Base-by-base conservation (phyloP, 2,888 invertebrate species). In the Archips xylosteana region DNA sequence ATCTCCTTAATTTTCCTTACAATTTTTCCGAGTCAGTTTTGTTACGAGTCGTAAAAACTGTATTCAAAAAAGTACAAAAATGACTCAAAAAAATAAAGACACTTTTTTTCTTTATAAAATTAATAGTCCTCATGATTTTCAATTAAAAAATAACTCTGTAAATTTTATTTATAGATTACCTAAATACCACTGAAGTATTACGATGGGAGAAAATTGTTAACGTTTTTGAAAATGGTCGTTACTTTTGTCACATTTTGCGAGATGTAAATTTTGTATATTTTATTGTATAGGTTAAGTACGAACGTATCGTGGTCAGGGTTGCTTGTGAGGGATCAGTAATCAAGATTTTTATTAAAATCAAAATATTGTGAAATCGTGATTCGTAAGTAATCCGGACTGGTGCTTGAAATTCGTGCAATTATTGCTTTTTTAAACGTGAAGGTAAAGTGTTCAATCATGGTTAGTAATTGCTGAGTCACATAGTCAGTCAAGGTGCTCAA, bases 181-280 rank as follows among this genome's bases (percentile, higher is more conserved):
- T 10, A 10, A 45, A 9, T 45, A 45, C 45, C 45, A 3, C 4
- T 51, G n/a, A 15, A n/a, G 51, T 51, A 15, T 51, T 49, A n/a
- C n/a, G 4, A 23, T 23, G 2, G 51, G 1, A 51, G 4, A 23
- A 54, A 9, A 9, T 57, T 57, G 32, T 39, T 32, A 47, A 13
- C 63, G 63, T 63, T 63, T 47, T 32, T 47, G 63, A 32, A 34
- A 47, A 47, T 47, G 23, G 32, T n/a, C 9, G 13, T 36, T 15
- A n/a, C 32, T 42, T 42, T 23, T 68, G 70, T 70, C 70, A 70
- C 51, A 59, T 66, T 42, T 64, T 34, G 62, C 39, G 63, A 59
- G 60, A 74, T 84, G 83, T 85, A 84, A 80, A 84, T 83, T 84
- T 82, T 84, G 85, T 85, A 84, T 83, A 82, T 84, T 85, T 82